Conservation (phyloP, 1,140 invertebrate species). For the Drosophila subobscura region DNA sequence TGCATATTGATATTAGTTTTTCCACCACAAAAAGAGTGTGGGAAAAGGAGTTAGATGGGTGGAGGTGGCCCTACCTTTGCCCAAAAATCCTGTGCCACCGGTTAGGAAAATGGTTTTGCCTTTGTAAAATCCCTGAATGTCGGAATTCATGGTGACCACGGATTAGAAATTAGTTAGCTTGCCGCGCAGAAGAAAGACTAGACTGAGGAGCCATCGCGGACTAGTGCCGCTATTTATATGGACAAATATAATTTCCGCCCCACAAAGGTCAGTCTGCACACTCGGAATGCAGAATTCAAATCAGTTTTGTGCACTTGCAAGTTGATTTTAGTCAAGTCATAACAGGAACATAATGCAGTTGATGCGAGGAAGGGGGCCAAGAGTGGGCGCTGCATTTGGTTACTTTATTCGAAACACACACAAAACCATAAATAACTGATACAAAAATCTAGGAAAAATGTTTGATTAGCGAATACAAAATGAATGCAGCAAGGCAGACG, state of each 20-base stretch:
- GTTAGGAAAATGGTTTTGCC: slow-evolving; percentile 87
- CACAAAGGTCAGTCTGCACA: slow-evolving; percentile 11
- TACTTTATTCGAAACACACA: not conserved
- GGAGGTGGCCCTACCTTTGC: slow-evolving; percentile 85
- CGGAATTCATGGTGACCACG: slow-evolving; percentile 25
- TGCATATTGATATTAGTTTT: not conserved
- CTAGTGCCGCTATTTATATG: slow-evolving; percentile 17
- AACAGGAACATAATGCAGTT: not conserved
- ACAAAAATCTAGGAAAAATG: not conserved
- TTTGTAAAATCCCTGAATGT: slow-evolving; percentile 86
- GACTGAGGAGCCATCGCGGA: slow-evolving; percentile 12
- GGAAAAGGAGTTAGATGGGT: too few relatives aligned
- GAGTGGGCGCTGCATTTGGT: not conserved
- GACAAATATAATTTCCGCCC: not conserved
- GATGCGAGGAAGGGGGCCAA: not conserved
- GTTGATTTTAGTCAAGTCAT: too few relatives aligned
- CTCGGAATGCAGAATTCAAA: too few relatives aligned
- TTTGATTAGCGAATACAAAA: slow-evolving; percentile 6
- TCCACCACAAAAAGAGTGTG: too few relatives aligned
- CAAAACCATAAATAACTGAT: too few relatives aligned
- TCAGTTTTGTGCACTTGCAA: too few relatives aligned
- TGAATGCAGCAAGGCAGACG: not conserved
- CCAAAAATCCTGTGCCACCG: slow-evolving; percentile 90
- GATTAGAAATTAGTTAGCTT: too few relatives aligned
- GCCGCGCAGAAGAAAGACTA: too few relatives aligned